Evolutionary conservation across 2,888 invertebrate species (phyloP), one percentile per base, ranked within the genome.

Genomic region (Oxycera nigricornis): DNA sequence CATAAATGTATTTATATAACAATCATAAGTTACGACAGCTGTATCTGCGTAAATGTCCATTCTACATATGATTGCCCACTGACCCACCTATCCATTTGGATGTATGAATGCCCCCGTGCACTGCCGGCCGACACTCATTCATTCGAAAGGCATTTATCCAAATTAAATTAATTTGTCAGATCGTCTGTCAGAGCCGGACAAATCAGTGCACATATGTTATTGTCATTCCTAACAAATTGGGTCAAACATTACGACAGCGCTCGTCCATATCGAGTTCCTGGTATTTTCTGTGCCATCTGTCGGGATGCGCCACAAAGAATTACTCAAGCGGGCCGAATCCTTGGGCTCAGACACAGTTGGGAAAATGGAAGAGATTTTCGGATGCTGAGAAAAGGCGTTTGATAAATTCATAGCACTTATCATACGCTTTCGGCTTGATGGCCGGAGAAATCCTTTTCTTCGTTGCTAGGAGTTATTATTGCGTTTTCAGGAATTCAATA

Each of bases 161-260:
- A 76, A 76, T 76, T 76, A 74, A 76, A 76, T 76, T 76, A 76
- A 72, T 72, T 76, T 74, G 72, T 65, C 57, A 72, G 75, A 65
- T 61, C 26, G 59, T 41, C 72, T 39, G 61, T 57, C 72, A 57
- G 59, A 57, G 59, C 41, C 59, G 59, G 46, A 72, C 59, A 57
- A 72, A 72, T 72, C 72, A 72, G 72, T 72, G n/a, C 46, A 61
- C 72, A 72, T 72, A 72, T 61, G 72, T 72, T 59, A 59, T 28
- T 72, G 72, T 61, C 72, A 30, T 61, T 39, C 41, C 17, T 59
- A 61, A 72, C 72, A 59, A 59, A 72, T 72, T 24, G 46, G 72
- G 72, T 72, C 55, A 57, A 55, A 41, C 35, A 72, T 59, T 59
- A 55, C 39, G 11, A 52, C 52, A 22, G 20, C 14, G 41, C 6